These are phyloP conservation scores for Nebria brevicollis DNA, from an alignment of 2,888 invertebrate species.

Conservation along the genomic window DNA sequence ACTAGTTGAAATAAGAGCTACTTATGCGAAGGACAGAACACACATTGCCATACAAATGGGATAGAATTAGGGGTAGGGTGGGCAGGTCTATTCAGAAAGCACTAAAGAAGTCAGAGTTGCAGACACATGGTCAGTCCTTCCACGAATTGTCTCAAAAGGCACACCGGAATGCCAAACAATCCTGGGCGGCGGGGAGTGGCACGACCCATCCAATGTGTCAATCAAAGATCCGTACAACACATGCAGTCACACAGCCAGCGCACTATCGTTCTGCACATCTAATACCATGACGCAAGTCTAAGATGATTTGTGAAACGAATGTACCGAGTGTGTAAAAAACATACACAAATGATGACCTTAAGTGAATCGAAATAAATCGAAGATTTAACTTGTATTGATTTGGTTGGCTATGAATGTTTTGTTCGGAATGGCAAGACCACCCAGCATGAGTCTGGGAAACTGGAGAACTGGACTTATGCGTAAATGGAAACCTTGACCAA, in stretches of 20 bases:
- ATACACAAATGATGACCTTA: neutral
- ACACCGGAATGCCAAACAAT: slow-evolving; percentile 33
- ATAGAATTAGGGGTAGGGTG: slow-evolving; percentile 6
- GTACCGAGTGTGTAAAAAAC: too few species aligned
- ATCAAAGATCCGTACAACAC: slow-evolving; percentile 22
- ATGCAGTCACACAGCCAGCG: neutral
- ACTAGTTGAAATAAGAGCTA: slow-evolving; percentile 3
- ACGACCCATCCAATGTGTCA: slow-evolving; percentile 35
- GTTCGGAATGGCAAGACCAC: neutral
- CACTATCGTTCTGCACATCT: neutral
- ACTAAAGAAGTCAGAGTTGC: slow-evolving; percentile 22
- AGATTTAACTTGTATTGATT: neutral
- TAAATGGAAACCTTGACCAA: slow-evolving; percentile 1
- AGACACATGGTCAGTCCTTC: slow-evolving; percentile 25
- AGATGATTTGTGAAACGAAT: neutral
- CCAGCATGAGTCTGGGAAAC: neutral
- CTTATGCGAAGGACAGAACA: neutral
- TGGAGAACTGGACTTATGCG: slow-evolving; percentile 1
- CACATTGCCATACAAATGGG: too few species aligned
- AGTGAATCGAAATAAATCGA: neutral
- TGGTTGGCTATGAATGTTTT: neutral
- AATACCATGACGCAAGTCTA: neutral
- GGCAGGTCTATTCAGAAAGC: slow-evolving; percentile 21
- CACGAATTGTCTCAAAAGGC: slow-evolving; percentile 29
- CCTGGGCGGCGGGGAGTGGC: slow-evolving; percentile 29